phyloP scores from a whole-genome alignment of 2,797 vertebrate genomes.

The Lacerta viridis region DNA sequence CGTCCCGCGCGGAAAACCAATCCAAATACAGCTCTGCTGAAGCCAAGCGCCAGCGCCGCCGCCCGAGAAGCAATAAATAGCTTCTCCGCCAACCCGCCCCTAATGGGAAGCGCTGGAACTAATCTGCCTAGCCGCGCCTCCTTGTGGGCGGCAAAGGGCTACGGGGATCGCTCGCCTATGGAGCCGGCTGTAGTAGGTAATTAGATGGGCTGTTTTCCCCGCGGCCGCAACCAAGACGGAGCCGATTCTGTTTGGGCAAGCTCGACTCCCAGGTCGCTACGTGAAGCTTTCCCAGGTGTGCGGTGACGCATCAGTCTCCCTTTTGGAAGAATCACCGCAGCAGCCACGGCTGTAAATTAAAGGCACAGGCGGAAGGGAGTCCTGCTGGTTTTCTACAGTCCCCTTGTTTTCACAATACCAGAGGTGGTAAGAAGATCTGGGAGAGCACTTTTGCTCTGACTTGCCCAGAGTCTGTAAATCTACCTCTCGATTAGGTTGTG shows the following conservation, averaged over 20 bases:
- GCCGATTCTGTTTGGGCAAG: neutral
- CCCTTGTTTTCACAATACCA: neutral
- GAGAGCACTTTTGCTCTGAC: neutral
- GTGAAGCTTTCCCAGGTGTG: neutral
- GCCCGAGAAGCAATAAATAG: neutral
- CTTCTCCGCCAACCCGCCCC: neutral
- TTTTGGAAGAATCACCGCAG: no score
- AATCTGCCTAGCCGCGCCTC: neutral
- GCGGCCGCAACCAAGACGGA: neutral
- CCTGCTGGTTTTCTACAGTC: neutral
- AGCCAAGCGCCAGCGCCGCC: no score
- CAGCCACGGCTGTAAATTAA: neutral
- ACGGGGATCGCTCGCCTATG: neutral
- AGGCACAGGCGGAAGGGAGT: no score
- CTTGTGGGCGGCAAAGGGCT: rapidly evolving
- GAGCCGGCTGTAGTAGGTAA: no score
- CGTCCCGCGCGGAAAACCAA: rapidly evolving
- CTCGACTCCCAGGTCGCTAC: rapidly evolving
- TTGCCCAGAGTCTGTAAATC: neutral
- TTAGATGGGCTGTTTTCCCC: no score
- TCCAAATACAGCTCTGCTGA: rapidly evolving
- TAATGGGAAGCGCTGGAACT: neutral
- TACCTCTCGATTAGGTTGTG: neutral
- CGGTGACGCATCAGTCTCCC: neutral
- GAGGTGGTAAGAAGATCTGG: neutral